Base-by-base conservation (phyloP, 2,888 invertebrate species). In the Dryobota labecula region DNA sequence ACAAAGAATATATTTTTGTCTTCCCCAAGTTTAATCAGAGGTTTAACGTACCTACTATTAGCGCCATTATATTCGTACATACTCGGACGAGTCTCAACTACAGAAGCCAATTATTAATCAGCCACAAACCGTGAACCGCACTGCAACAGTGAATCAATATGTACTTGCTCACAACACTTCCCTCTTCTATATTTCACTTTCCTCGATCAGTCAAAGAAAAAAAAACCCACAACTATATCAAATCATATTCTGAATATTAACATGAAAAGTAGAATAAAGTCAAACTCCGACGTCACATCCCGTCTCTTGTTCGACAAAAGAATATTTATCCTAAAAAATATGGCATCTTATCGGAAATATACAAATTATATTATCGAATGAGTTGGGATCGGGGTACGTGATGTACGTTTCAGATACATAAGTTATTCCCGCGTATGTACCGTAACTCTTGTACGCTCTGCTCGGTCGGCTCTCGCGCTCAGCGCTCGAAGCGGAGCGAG, bases 331-430 rank as follows among this genome's bases (percentile, higher is more conserved):
- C 38, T 49, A 15, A 67, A 75, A 74, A 54, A 76, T 9, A 76
- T 36, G 49, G 43, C 47, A 24, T 36, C 30, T 62, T 62, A 82
- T 66, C 51, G 80, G 49, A 74, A 72, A 68, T 68, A 73, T 49
- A 83, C 62, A 64, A 72, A 73, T 80, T 30, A 68, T 68, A 80
- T 58, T 63, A 72, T 61, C 38, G 41, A 66, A 79, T 43, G 76
- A 76, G 68, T 73, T 54, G 75, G 20, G 45, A 18, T 20, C 36
- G 0, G 43, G 11, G 45, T 41, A 56, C 66, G 41, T 75, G 47
- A 66, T 47, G 33, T 56, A 56, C 68, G 53, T 41, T 75, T 47
- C 41, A 67, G 45, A 30, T 45, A 70, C 24, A 56, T 9, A 41
- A 43, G 24, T 45, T 49, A n/a, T 43, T 41, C 47, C 20, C 30